Evolutionary conservation across 2,113 vertebrate genomes (phyloP), one percentile per base, ranked within the genome.

Genomic region (Trematomus loennbergii): DNA sequence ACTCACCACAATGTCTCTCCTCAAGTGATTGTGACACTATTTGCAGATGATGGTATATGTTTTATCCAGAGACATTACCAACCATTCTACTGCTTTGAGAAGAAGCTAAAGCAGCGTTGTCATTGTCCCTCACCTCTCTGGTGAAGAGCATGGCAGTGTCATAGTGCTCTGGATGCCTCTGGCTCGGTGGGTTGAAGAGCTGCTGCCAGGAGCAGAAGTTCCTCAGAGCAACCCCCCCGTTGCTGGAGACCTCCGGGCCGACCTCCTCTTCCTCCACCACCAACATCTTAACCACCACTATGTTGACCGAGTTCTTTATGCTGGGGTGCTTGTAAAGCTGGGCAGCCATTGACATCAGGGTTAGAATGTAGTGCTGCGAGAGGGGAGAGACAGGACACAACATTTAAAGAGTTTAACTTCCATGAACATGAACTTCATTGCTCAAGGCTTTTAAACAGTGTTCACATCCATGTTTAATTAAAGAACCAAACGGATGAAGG

Each of bases 161-260:
- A 0, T 96, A 99, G 89, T 99, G 98, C 84, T 97, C 97, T 0
- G 97, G 95, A 74, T 98, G 95, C 43, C 97, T 91, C 85, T 97
- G 97, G 0, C 96, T 99, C 0, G 89, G 84, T 0, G 96, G 95
- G 87, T 99, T 99, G 93, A 97, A 96, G 10, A n/a, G 87, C 64
- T 96, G 96, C 85, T 99, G 98, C 98, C 98, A 99, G 81, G 79
- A 95, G 88, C 98, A 99, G 94, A 99, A 99, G 93, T 96, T 98
- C 10, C 97, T 94, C n/a, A 99, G 93, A 0, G 96, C 95, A 22
- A 98, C 93, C 0, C 96, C 97, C 0, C 97, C 98, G 0, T 98
- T 99, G 91, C 96, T 96, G 0, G 98, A 98, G 22, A 98, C 88
- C 54, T 94, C 90, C 0, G 97, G 98, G 12, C 98, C 98, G 0